Evolutionary conservation across 1,140 invertebrate species (phyloP).

Genomic region (Halictus rubicundus): DNA sequence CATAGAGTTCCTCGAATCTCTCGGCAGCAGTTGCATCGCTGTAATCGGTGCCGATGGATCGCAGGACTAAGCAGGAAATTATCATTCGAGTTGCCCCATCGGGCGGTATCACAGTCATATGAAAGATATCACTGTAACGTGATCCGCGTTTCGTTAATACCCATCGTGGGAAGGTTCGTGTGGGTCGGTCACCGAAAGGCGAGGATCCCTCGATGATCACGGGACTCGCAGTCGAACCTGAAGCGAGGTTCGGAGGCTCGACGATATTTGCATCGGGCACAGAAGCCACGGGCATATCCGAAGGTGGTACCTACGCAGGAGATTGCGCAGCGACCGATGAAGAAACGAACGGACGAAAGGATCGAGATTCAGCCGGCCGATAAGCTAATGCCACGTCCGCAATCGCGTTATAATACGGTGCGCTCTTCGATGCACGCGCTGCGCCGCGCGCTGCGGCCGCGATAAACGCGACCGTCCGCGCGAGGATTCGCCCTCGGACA

Average conservation of each 20-base stretch:
- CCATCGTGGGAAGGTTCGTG: constrained; percentile 31
- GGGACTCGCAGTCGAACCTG: not conserved
- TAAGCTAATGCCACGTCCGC: constrained; percentile 67
- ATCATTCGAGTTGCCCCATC: not conserved
- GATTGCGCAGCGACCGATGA: constrained; percentile 56
- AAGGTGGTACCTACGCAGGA: constrained; percentile 56
- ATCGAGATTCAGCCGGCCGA: constrained; percentile 61
- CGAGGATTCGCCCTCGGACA: constrained; percentile 26
- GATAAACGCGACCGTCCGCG: constrained; percentile 50
- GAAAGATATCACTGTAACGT: constrained; percentile 21
- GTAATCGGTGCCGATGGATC: not conserved
- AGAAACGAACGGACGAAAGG: constrained; percentile 56
- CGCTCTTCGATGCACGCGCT: constrained; percentile 43
- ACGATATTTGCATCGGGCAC: constrained; percentile 53
- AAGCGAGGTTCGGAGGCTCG: not conserved
- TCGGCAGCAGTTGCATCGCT: not conserved
- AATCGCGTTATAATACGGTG: constrained; percentile 66
- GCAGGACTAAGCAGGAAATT: constrained; percentile 18
- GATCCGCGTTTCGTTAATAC: constrained; percentile 23
- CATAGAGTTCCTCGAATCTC: not conserved
- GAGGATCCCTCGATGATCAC: constrained; percentile 28
- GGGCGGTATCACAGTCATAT: not conserved
- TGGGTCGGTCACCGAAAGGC: constrained; percentile 44
- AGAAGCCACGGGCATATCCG: constrained; percentile 46
- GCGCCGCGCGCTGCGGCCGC: not conserved